Percentiles rank a stretch among this genome's conserved stretches.
phyloP scores from a whole-genome alignment of 2,797 vertebrate genomes.

The Acipenser ruthenus region DNA sequence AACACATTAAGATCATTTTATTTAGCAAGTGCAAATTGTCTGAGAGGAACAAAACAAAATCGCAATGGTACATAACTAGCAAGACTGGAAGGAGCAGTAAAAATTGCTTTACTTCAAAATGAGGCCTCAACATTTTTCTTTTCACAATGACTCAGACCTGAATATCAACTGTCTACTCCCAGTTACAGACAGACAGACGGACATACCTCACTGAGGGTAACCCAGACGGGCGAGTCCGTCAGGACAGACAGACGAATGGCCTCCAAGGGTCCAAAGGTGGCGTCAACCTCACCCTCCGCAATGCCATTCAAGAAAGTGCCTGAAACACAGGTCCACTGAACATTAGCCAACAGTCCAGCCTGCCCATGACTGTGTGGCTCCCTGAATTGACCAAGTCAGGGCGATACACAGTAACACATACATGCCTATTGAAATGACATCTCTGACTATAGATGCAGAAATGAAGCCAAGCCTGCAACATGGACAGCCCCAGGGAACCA shows the following conservation, averaged over 20 bases:
- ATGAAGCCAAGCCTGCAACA: background rate
- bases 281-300: constrained; percentile 85
- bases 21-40: too few species aligned
- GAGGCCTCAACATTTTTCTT: too few species aligned
- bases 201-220: constrained; percentile 87
- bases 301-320: constrained; percentile 84
- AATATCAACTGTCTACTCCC: too few species aligned
- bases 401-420: background rate
- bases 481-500: background rate
- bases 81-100: too few species aligned
- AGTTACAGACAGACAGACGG: constrained; percentile 10
- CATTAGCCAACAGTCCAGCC: background rate
- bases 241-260: constrained; percentile 83
- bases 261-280: constrained; percentile 85
- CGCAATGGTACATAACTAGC: too few species aligned
- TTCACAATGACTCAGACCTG: too few species aligned
- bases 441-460: background rate
- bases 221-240: constrained; percentile 92
- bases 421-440: background rate
- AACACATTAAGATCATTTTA: too few species aligned
- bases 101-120: too few species aligned
- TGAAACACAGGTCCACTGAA: constrained; percentile 27
- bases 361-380: background rate
- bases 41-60: too few species aligned
- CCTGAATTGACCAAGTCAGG: background rate